Conservation (phyloP, 1,140 invertebrate genomes). For the Papilio dardanus region DNA sequence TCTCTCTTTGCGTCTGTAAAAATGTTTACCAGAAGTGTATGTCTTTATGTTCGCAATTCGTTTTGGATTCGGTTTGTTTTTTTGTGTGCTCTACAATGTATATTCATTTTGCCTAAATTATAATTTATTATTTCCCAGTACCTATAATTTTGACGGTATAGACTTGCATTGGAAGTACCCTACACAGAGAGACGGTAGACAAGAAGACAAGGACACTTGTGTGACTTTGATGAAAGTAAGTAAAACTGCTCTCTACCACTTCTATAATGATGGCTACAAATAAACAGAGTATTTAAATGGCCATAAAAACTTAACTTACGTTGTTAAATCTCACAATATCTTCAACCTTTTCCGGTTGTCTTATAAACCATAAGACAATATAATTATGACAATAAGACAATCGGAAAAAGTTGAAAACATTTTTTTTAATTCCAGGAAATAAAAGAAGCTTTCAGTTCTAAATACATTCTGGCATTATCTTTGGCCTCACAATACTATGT, state of each 20-base stretch:
- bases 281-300: no score
- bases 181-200: not conserved
- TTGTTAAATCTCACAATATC: no score
- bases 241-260: not conserved
- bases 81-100: no score
- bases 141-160: conserved; percentile 39
- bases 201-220: conserved; percentile 31
- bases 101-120: no score
- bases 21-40: no score
- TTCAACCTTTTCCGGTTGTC: no score
- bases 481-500: not conserved
- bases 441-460: conserved; percentile 25
- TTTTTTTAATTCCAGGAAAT: conserved; percentile 21
- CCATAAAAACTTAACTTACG: no score
- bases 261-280: not conserved
- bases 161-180: conserved; percentile 39
- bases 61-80: no score
- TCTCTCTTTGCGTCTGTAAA: not conserved
- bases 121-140: conserved; percentile 24
- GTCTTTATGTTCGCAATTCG: no score
- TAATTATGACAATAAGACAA: no score
- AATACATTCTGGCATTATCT: conserved; percentile 2
- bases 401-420: no score
- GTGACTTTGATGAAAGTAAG: conserved; percentile 40
- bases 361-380: no score